These are phyloP conservation scores for Odontamblyopus lacepedii DNA, from an alignment of 2,797 vertebrate species.

Conservation along the genomic window DNA sequence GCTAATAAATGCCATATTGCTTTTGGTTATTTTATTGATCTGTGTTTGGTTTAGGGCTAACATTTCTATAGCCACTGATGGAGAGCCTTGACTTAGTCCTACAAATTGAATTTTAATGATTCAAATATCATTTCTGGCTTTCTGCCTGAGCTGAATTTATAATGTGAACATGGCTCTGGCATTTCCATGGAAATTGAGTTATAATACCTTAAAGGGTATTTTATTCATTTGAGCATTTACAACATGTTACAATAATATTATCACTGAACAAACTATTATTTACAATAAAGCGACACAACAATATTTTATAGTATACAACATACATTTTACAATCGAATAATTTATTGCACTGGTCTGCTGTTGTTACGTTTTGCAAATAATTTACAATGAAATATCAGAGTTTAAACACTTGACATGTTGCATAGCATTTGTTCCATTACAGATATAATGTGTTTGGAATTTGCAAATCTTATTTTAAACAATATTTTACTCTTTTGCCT, in stretches of 20 bases:
- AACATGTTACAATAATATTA: not conserved
- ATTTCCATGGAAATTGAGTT: not conserved
- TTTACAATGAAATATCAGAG: too few species aligned
- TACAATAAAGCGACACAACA: not conserved
- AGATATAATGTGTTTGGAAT: not conserved
- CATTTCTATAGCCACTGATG: slow-evolving; percentile 39
- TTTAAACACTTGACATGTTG: not conserved
- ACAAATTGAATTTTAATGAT: slow-evolving; percentile 68
- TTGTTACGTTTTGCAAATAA: too few species aligned
- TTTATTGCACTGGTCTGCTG: too few species aligned
- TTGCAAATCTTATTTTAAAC: not conserved
- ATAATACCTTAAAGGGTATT: slow-evolving; percentile 1
- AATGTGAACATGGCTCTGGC: slow-evolving; percentile 17
- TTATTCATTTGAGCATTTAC: not conserved
- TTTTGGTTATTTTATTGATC: slow-evolving; percentile 72
- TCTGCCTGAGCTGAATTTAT: slow-evolving; percentile 35
- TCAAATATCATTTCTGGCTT: slow-evolving; percentile 52
- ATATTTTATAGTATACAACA: not conserved
- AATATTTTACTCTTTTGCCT: slow-evolving; percentile 22
- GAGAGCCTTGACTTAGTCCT: slow-evolving; percentile 39
- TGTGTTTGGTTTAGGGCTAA: slow-evolving; percentile 53
- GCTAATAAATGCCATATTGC: slow-evolving; percentile 63
- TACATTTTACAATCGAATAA: not conserved
- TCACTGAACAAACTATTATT: not conserved
- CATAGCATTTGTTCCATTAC: not conserved